Evolutionary conservation across 2,888 invertebrate species (phyloP).

Genomic region (Colletes collaris): DNA sequence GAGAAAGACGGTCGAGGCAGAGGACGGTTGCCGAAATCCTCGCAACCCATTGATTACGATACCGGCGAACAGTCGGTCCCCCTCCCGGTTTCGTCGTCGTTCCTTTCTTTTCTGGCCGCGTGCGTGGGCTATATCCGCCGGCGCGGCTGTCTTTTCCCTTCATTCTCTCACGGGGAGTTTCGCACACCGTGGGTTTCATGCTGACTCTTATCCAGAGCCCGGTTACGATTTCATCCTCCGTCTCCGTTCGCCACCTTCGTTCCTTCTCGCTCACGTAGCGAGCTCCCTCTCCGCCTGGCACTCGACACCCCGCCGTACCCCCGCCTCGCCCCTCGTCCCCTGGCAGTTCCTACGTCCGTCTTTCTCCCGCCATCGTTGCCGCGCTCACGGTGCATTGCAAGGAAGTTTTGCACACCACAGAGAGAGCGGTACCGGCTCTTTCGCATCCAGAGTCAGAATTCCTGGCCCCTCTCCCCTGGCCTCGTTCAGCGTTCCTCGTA

Average conservation of each 20-base stretch:
- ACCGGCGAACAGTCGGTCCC: constrained; percentile 42
- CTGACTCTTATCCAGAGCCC: constrained; percentile 77
- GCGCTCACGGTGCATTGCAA: constrained; percentile 68
- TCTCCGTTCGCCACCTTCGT: constrained; percentile 51
- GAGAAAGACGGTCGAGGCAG: constrained; percentile 9
- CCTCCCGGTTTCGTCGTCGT: constrained; percentile 1
- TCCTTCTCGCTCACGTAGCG: constrained; percentile 22
- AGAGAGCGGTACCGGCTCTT: constrained; percentile 69
- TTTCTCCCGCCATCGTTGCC: constrained; percentile 29
- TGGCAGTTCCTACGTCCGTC: constrained; percentile 11
- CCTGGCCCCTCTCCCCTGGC: constrained; percentile 59
- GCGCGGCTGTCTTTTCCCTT: constrained; percentile 52
- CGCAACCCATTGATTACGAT: constrained; percentile 74
- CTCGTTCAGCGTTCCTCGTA: constrained; percentile 66
- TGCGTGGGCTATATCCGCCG: constrained; percentile 66
- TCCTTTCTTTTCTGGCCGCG: constrained; percentile 33
- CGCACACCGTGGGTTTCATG: constrained; percentile 74
- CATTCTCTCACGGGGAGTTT: constrained; percentile 71
- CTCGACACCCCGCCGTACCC: constrained; percentile 57
- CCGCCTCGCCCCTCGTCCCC: constrained; percentile 5
- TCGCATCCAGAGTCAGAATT: constrained; percentile 74
- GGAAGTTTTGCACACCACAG: constrained; percentile 77
- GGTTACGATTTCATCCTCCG: constrained; percentile 71
- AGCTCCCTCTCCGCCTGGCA: constrained; percentile 48
- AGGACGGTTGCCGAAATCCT: constrained; percentile 43